Conservation (phyloP, 92 coral and sea anemone genomes). For the Bergia sp. region DNA sequence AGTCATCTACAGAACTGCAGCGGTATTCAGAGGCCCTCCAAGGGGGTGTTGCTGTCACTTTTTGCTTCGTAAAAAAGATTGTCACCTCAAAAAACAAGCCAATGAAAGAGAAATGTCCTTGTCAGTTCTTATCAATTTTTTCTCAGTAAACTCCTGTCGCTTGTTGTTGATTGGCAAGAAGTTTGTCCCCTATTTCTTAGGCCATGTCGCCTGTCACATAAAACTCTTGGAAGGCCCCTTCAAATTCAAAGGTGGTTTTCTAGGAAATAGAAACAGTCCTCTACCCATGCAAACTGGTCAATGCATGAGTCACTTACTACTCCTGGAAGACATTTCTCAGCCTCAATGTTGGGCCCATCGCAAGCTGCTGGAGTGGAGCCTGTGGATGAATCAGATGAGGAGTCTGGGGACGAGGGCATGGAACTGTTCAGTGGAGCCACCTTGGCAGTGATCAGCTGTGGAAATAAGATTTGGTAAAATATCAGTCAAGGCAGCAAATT, state of each 20-base stretch:
- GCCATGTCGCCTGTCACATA: too few relatives aligned
- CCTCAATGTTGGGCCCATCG: constrained; percentile 97
- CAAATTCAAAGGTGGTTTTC: background rate
- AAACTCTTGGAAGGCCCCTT: too few relatives aligned
- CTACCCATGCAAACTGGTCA: too few relatives aligned
- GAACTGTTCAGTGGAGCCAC: constrained; percentile 89
- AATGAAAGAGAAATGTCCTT: too few relatives aligned
- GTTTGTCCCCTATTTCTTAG: too few relatives aligned
- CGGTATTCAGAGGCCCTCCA: background rate
- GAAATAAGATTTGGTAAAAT: background rate
- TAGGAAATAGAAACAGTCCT: background rate
- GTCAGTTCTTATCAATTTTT: too few relatives aligned
- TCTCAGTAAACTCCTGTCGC: too few relatives aligned
- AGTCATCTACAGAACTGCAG: background rate
- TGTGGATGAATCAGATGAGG: constrained; percentile 96
- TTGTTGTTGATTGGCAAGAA: too few relatives aligned
- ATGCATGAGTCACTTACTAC: constrained; percentile 69
- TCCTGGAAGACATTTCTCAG: constrained; percentile 96
- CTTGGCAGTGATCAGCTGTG: constrained; percentile 96
- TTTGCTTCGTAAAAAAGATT: too few relatives aligned
- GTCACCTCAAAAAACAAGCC: too few relatives aligned
- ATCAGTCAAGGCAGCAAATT: background rate
- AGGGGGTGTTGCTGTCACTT: too few relatives aligned
- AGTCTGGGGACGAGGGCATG: constrained; percentile 99
- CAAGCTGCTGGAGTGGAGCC: constrained; percentile 92